A percentile compares a stretch with the other conserved stretches of the same genome.
Conservation (phyloP, 1,140 invertebrate genomes). For the Drosophila saltans region DNA sequence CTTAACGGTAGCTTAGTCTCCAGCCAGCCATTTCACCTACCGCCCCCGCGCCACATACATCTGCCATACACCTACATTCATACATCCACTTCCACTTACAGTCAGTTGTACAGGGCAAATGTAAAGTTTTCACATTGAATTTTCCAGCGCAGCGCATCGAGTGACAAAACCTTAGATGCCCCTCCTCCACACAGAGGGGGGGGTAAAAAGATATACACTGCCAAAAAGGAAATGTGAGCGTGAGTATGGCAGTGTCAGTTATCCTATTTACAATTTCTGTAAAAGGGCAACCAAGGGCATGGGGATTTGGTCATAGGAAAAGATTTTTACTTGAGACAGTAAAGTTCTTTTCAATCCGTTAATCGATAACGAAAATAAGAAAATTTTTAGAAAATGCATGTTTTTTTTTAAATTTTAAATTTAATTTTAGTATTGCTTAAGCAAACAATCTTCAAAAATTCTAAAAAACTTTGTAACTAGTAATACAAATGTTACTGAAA, state of each 20-base stretch:
- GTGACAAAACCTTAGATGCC: conserved; percentile 58
- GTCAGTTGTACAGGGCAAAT: conserved; percentile 43
- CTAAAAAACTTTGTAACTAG: too few species aligned
- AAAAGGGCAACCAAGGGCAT: neutral
- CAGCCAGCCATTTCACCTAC: conserved; percentile 48
- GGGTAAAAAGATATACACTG: neutral
- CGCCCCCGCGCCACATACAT: neutral
- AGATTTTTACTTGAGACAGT: too few species aligned
- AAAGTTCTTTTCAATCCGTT: too few species aligned
- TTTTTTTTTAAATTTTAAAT: too few species aligned
- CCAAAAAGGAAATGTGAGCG: conserved; percentile 12
- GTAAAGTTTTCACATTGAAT: conserved; percentile 78
- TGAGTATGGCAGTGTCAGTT: conserved; percentile 46
- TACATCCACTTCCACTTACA: conserved; percentile 7
- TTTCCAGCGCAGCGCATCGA: conserved; percentile 68
- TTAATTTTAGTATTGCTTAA: too few species aligned
- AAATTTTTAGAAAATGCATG: too few species aligned
- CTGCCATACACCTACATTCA: neutral
- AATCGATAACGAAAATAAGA: too few species aligned
- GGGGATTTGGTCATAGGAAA: neutral
- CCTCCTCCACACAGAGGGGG: conserved; percentile 1
- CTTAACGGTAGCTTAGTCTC: conserved; percentile 69
- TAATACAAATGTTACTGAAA: too few species aligned
- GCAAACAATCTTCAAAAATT: too few species aligned
- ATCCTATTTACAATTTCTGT: conserved; percentile 30